Conservation (phyloP, 2,113 vertebrate genomes). For the Sinocyclocheilus anshuiensis region DNA sequence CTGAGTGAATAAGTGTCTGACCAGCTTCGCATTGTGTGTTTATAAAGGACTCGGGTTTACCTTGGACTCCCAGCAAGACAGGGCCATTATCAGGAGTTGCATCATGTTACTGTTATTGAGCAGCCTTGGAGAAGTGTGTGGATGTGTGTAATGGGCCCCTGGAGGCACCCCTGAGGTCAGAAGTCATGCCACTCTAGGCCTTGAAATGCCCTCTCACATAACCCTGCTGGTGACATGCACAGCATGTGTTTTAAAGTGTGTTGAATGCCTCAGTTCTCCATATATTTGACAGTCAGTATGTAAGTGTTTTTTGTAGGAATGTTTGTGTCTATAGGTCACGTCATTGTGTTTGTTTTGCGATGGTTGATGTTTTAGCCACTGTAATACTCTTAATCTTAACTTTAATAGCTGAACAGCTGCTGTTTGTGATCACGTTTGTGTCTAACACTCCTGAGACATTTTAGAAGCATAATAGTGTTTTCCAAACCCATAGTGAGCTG, state of each 20-base stretch:
- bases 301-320: background rate
- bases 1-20: conserved; percentile 18
- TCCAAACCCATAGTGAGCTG: too few relatives aligned
- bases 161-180: conserved; percentile 59
- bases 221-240: conserved; percentile 38
- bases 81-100: conserved; percentile 43
- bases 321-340: conserved; percentile 1
- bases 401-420: background rate
- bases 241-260: conserved; percentile 24
- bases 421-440: background rate
- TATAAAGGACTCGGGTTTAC: conserved; percentile 51
- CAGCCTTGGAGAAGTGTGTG: conserved; percentile 61
- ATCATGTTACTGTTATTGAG: conserved; percentile 61
- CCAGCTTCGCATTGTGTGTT: conserved; percentile 51
- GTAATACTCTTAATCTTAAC: background rate
- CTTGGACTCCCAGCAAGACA: conserved; percentile 30
- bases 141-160: conserved; percentile 66
- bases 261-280: background rate
- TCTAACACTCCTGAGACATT: background rate
- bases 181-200: conserved; percentile 57
- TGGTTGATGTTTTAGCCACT: background rate
- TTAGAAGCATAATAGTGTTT: background rate
- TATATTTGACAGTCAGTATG: background rate
- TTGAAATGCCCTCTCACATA: conserved; percentile 54
- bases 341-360: conserved; percentile 24